Evolutionary conservation across 2,113 vertebrate genomes (phyloP).

Genomic region (Entomyzon cyanotis): DNA sequence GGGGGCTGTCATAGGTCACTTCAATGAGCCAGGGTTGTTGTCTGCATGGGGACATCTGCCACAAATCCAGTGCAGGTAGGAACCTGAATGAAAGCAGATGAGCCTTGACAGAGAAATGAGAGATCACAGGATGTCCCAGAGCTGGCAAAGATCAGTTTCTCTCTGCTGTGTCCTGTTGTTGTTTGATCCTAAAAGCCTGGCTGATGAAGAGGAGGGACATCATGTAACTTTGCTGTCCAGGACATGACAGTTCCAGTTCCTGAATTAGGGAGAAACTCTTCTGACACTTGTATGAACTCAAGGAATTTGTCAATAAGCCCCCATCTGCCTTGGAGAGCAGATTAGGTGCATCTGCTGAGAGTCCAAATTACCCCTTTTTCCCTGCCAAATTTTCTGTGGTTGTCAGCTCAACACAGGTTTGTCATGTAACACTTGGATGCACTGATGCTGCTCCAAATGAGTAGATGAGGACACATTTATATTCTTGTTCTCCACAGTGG

Average conservation of each 20-base stretch:
- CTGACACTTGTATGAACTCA: neutral
- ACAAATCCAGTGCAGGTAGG: neutral
- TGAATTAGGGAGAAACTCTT: neutral
- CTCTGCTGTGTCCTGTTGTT: neutral
- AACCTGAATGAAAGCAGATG: neutral
- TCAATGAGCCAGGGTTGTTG: neutral
- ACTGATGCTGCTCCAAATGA: neutral
- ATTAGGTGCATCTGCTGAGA: neutral
- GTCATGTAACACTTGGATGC: accelerated
- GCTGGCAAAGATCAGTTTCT: neutral
- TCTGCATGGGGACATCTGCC: neutral
- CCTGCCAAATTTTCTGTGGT: neutral
- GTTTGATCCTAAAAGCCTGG: neutral
- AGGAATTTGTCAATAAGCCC: neutral
- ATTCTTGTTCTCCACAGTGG: neutral
- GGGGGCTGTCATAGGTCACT: neutral
- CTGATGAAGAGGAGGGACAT: neutral
- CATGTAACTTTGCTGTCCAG: neutral
- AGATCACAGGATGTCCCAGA: neutral
- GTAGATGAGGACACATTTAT: neutral
- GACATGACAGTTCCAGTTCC: neutral
- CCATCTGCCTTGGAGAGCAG: neutral
- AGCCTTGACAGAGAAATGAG: neutral
- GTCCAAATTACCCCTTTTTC: neutral
- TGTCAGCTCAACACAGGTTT: neutral